Base-by-base conservation (phyloP, 1,140 invertebrate species). In the Conopomorpha cramerella region DNA sequence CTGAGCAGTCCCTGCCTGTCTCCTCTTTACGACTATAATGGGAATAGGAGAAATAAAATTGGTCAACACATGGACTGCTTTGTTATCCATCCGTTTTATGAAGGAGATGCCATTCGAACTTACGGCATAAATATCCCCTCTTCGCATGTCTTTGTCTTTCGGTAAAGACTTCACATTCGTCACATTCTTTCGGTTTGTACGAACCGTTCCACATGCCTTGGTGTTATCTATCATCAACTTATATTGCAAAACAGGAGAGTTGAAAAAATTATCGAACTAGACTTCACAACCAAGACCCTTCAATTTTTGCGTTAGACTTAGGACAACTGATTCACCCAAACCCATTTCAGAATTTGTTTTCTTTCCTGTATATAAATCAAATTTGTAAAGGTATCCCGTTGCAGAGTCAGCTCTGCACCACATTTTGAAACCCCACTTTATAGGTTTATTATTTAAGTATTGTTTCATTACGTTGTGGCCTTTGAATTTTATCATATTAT, bases 251-350 rank as follows among this genome's bases (percentile, higher is more conserved):
- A 32, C 14, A 36, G 57, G 41, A 10, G 50, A 58, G 13, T 48
- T 62, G 34, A 60, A 68, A 51, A 42, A 60, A 49, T 60, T 70
- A 27, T 60, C 51, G 35, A 60, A 53, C 36, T 45, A 62, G 26
- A 66, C 46, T 43, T 52, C 44, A 43, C 59, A 40, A 17, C 45
- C 35, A 25, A 59, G 51, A 34, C 44, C 40, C 16, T 51, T 23
- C 34, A 60, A 31, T 34, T 27, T 14, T 42, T 45, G 18, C 13
- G 49, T 55, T 30, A 70, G 47, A n/a, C n/a, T n/a, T n/a, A 40
- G 52, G 45, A 42, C 51, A 46, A 45, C 63, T 45, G 41, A 65
- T 55, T 49, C 54, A 35, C 47, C 47, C 41, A 56, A 43, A 25
- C 47, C 49, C 38, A 31, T 40, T 38, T 50, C 41, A 8, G 39